Evolutionary conservation across 2,113 vertebrate species (phyloP).

Genomic region (Sapajus apella): DNA sequence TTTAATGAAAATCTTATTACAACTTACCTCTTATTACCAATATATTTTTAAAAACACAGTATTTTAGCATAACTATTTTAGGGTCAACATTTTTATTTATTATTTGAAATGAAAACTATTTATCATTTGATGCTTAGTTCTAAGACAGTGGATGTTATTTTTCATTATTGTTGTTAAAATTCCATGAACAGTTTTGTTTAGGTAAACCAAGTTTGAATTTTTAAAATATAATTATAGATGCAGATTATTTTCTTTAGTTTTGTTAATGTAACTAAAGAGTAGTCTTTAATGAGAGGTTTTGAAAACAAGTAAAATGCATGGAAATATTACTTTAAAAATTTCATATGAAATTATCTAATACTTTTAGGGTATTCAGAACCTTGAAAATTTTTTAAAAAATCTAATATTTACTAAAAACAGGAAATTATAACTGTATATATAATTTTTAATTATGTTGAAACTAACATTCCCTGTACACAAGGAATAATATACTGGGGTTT

Average conservation of each 20-base stretch:
- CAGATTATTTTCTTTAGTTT: neutral
- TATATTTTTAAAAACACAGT: neutral
- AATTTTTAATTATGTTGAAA: slow-evolving; percentile 10
- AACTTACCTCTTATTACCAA: neutral
- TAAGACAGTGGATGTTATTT: neutral
- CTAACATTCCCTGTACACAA: neutral
- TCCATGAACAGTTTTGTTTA: neutral
- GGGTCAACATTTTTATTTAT: neutral
- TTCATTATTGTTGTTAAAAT: neutral
- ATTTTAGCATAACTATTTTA: neutral
- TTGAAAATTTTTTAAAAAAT: neutral
- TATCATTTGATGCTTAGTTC: neutral
- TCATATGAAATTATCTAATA: neutral
- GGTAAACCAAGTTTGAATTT: neutral
- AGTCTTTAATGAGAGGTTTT: neutral
- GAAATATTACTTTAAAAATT: neutral
- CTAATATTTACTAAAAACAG: neutral
- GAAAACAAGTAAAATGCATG: neutral
- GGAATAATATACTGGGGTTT: neutral
- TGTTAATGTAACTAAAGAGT: neutral
- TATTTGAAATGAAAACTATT: neutral
- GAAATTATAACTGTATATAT: neutral
- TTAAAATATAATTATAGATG: neutral
- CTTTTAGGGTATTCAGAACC: neutral
- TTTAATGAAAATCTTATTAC: neutral